phyloP scores from a whole-genome alignment of 2,888 invertebrate genomes.

The Chloroclystis v-ata region DNA sequence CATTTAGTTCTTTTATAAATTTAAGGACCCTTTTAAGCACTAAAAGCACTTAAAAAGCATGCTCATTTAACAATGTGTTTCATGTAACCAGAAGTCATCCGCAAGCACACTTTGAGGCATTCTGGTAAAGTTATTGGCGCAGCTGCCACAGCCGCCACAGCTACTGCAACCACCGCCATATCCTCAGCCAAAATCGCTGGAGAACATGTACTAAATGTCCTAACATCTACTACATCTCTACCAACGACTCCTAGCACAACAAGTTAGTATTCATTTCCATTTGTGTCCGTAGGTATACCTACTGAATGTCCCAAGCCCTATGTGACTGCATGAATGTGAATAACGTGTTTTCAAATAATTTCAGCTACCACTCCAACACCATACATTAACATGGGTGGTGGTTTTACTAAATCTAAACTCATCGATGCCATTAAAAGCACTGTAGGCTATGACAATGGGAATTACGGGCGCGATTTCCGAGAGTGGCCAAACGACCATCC shows the following conservation, averaged over 20 bases:
- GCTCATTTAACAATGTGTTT: conserved; percentile 23
- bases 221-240: conserved; percentile 59
- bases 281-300: conserved; percentile 27
- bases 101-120: conserved; percentile 85
- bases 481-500: conserved; percentile 75
- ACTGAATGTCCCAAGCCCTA: conserved; percentile 28
- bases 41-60: conserved; percentile 13
- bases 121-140: conserved; percentile 83
- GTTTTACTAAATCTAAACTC: conserved; percentile 71
- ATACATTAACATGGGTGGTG: conserved; percentile 68
- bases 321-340: conserved; percentile 59
- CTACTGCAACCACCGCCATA: conserved; percentile 67
- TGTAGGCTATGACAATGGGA: conserved; percentile 65
- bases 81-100: conserved; percentile 72
- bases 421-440: conserved; percentile 73
- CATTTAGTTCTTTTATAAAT: neutral
- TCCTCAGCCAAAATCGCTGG: conserved; percentile 63
- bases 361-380: conserved; percentile 71
- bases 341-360: conserved; percentile 56
- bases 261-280: conserved; percentile 57
- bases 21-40: conserved; percentile 14
- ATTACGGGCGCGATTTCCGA: conserved; percentile 60
- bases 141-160: conserved; percentile 73
- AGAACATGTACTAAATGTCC: conserved; percentile 58
- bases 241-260: conserved; percentile 64